These are phyloP conservation scores for Hexactinellida sp. DNA, from an alignment of 37 sponge, comb jelly and placozoan species.

Conservation along the genomic window DNA sequence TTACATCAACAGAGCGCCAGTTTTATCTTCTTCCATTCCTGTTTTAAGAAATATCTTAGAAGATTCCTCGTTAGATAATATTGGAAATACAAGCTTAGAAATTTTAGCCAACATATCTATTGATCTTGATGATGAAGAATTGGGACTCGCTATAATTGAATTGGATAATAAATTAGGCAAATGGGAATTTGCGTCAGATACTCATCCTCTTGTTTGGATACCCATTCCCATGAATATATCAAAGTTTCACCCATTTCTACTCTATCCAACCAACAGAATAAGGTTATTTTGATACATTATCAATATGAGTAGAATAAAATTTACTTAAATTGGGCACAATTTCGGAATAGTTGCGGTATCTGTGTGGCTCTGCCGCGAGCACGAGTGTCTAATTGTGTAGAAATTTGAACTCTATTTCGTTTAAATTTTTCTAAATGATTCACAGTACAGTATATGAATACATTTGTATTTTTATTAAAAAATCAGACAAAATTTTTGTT, in stretches of 20 bases:
- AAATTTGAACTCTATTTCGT: no score
- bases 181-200: neutral
- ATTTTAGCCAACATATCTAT: neutral
- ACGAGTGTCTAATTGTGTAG: no score
- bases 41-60: neutral
- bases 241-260: neutral
- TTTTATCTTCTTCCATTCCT: neutral
- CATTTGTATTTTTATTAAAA: no score
- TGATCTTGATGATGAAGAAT: neutral
- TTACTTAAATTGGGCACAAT: no score
- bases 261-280: neutral
- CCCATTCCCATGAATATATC: neutral
- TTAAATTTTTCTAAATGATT: no score
- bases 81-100: neutral
- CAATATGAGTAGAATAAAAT: no score
- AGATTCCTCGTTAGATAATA: neutral
- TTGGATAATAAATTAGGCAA: neutral
- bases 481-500: no score
- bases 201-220: neutral
- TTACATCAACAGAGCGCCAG: neutral
- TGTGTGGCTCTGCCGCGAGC: no score
- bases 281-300: neutral
- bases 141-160: neutral
- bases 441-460: no score
- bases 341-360: no score